A percentile compares a stretch with the other conserved stretches of the same genome.
These are phyloP conservation scores for Eudemis profundana DNA, from an alignment of 2,888 invertebrate species.

Conservation along the genomic window DNA sequence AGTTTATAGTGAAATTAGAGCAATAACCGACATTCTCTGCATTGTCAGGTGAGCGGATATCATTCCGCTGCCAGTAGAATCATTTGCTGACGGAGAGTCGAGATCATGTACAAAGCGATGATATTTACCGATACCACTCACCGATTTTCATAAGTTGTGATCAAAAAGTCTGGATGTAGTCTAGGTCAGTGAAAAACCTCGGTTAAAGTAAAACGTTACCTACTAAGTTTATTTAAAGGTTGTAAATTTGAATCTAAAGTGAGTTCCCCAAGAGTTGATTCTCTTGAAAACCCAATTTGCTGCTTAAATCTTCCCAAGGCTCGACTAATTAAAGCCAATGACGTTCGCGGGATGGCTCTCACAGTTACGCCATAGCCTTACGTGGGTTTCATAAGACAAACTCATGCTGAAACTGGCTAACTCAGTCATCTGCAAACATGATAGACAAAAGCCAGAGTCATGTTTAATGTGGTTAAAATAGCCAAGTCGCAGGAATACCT, in stretches of 20 bases:
- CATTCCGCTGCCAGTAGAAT: too few species aligned
- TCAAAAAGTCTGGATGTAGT: conserved; percentile 11
- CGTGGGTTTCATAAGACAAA: not conserved
- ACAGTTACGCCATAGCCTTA: not conserved
- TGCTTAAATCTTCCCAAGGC: not conserved
- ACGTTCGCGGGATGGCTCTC: not conserved
- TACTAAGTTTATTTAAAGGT: not conserved
- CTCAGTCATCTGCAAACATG: not conserved
- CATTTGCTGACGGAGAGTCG: not conserved
- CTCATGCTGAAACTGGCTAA: not conserved
- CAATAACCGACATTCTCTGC: not conserved
- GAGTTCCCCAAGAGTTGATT: not conserved
- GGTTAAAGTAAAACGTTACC: not conserved
- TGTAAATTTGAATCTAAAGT: not conserved
- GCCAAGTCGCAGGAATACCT: not conserved
- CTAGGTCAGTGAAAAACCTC: conserved; percentile 2
- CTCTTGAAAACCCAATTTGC: conserved; percentile 3
- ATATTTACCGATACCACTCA: not conserved
- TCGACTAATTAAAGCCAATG: conserved; percentile 11
- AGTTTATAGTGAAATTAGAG: conserved; percentile 2
- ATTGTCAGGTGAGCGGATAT: not conserved
- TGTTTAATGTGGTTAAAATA: conserved; percentile 1
- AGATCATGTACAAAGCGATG: not conserved
- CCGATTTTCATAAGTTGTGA: conserved; percentile 1
- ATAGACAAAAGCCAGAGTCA: not conserved